Conservation (phyloP, 2,888 invertebrate genomes). For the Melieria crassipennis region DNA sequence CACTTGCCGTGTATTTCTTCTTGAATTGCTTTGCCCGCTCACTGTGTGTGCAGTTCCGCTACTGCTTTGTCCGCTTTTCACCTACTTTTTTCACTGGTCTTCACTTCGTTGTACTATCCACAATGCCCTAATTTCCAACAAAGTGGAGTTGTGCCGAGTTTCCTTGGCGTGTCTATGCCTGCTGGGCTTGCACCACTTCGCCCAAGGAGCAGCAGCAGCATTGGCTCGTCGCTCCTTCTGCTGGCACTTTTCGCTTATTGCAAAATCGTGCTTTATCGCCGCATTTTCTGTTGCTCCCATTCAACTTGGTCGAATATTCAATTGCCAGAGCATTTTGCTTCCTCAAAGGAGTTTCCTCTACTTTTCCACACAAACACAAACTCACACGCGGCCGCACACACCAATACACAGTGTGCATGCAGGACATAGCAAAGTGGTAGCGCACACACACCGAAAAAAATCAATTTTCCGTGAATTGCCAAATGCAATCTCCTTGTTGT, state of each 20-base stretch:
- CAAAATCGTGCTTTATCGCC: conserved; percentile 31
- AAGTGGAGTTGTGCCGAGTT: no score
- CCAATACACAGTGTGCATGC: no score
- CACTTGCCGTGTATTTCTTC: background rate
- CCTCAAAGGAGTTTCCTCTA: conserved; percentile 19
- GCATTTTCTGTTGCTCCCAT: conserved; percentile 19
- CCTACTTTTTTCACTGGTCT: no score
- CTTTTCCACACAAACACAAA: no score
- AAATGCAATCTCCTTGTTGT: conserved; percentile 27
- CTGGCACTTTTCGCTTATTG: conserved; percentile 23
- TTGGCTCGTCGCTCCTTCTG: conserved; percentile 3
- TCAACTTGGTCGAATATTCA: conserved; percentile 4
- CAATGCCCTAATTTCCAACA: no score
- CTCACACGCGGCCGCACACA: no score
- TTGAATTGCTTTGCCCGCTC: background rate
- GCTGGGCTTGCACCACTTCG: no score
- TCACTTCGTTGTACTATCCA: no score
- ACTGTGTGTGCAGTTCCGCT: no score
- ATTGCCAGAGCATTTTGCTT: conserved; percentile 14
- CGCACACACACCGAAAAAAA: conserved; percentile 30
- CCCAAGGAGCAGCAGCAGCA: background rate
- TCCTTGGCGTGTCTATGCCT: no score
- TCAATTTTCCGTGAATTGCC: conserved; percentile 30
- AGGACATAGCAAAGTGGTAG: background rate
- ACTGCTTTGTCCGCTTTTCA: no score